Conservation (phyloP, 2,888 invertebrate species). For the Cancer borealis region DNA sequence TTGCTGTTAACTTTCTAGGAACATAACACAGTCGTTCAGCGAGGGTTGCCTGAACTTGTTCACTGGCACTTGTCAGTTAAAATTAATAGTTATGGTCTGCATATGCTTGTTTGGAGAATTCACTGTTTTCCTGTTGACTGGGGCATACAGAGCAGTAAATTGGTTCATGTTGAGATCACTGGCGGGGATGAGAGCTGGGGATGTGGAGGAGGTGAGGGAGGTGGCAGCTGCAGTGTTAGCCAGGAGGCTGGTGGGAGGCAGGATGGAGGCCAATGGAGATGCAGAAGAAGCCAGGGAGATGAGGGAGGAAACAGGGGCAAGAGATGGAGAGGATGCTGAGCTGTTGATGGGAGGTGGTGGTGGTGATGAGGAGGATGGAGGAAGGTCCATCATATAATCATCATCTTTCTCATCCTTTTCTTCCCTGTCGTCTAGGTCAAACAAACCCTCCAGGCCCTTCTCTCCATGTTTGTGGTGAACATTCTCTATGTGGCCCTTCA, state of each 20-base stretch:
- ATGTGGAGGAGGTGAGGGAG: constrained; percentile 29
- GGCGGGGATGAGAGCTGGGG: constrained; percentile 43
- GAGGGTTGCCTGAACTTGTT: background rate
- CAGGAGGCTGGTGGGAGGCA: constrained; percentile 57
- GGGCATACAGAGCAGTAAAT: constrained; percentile 72
- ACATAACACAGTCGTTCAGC: background rate
- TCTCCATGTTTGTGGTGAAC: constrained; percentile 75
- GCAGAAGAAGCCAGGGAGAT: constrained; percentile 63
- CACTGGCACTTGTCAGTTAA: constrained; percentile 62
- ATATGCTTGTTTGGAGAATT: constrained; percentile 75
- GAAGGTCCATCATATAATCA: constrained; percentile 53
- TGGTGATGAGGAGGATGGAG: constrained; percentile 51
- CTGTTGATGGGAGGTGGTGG: constrained; percentile 31
- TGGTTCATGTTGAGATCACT: constrained; percentile 70
- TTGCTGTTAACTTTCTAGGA: background rate
- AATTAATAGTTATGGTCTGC: constrained; percentile 76
- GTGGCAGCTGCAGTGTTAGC: constrained; percentile 43
- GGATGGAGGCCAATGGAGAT: constrained; percentile 67
- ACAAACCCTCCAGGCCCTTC: constrained; percentile 63
- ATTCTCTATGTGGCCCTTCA: constrained; percentile 76
- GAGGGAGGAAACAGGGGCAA: constrained; percentile 66
- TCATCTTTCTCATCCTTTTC: constrained; percentile 58
- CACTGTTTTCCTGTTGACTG: constrained; percentile 75
- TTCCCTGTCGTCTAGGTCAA: constrained; percentile 59
- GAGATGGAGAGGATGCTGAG: constrained; percentile 54